A percentile compares a stretch with the other conserved stretches of the same genome.
phyloP scores from a whole-genome alignment of 2,113 vertebrate species.

The Chionomys nivalis region DNA sequence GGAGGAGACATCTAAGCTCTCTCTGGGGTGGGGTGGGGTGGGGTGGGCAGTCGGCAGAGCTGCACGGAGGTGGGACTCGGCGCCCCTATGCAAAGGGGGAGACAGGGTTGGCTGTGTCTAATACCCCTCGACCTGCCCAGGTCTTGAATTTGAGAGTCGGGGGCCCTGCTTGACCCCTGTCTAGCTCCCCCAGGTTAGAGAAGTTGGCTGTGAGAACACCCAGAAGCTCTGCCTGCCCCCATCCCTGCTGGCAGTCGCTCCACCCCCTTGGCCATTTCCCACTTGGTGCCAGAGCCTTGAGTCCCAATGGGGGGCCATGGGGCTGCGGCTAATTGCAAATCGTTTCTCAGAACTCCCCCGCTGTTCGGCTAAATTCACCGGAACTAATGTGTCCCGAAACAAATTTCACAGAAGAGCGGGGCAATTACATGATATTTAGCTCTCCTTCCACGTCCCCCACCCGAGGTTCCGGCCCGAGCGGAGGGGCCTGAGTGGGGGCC shows the following conservation, averaged over 20 bases:
- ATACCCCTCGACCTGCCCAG: not conserved
- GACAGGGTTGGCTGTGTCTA: not conserved
- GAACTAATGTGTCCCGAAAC: constrained; percentile 81
- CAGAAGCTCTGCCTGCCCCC: not conserved
- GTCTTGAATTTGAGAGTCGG: not conserved
- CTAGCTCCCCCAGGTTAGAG: not conserved
- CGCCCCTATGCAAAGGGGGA: not conserved
- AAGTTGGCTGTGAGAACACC: not conserved
- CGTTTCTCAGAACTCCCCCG: constrained; percentile 77
- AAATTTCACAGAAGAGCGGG: constrained; percentile 80
- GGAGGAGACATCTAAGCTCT: not conserved
- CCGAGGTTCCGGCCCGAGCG: not conserved
- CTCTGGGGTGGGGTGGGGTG: too few species aligned
- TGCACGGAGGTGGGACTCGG: not conserved
- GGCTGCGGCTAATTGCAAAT: constrained; percentile 81
- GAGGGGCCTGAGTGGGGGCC: not conserved
- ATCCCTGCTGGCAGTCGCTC: not conserved
- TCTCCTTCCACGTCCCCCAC: constrained; percentile 26
- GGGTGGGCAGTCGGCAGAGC: not conserved
- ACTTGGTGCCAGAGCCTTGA: not conserved
- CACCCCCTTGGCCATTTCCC: constrained; percentile 55
- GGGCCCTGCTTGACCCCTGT: too few species aligned
- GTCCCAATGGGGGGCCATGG: constrained; percentile 65
- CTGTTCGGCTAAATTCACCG: constrained; percentile 82
- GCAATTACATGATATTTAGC: constrained; percentile 75